Percentiles rank a stretch among this genome's conserved stretches.
Evolutionary conservation across 1,140 invertebrate genomes (phyloP).

Genomic region (Drosophila parvula): DNA sequence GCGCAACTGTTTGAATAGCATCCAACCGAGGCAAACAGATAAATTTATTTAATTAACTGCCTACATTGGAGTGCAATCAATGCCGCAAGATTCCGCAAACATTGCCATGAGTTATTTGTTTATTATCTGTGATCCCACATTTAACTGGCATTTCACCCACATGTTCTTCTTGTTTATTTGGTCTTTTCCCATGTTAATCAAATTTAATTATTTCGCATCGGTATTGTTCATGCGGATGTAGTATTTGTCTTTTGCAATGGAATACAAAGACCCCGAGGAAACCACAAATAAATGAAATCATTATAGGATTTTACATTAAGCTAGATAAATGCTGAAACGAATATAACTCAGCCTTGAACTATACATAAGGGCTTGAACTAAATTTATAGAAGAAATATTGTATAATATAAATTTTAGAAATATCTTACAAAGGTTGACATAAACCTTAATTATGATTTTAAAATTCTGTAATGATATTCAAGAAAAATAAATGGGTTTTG

Average conservation of each 20-base stretch:
- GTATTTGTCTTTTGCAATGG: slow-evolving; percentile 9
- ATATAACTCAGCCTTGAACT: background rate
- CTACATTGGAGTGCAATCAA: slow-evolving; percentile 4
- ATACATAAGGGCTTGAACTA: background rate
- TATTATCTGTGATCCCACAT: slow-evolving; percentile 11
- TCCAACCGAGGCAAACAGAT: background rate
- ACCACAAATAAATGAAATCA: slow-evolving; percentile 4
- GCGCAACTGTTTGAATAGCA: background rate
- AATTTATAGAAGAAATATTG: background rate
- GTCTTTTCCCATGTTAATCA: slow-evolving; percentile 67
- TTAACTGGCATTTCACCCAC: slow-evolving; percentile 12
- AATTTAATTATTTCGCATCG: slow-evolving; percentile 67
- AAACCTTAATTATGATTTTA: too few species aligned
- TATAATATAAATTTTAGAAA: background rate
- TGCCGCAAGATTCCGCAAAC: slow-evolving; percentile 26
- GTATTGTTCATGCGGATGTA: slow-evolving; percentile 15
- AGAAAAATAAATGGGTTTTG: background rate
- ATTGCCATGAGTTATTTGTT: slow-evolving; percentile 22
- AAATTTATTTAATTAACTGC: slow-evolving; percentile 18
- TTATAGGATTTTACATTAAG: slow-evolving; percentile 5
- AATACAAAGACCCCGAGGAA: slow-evolving; percentile 15
- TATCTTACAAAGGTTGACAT: too few species aligned
- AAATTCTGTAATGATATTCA: too few species aligned
- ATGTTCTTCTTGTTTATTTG: slow-evolving; percentile 21
- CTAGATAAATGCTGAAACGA: background rate